Conservation (phyloP, 2,888 invertebrate genomes). For the Rhamnusium bicolor region DNA sequence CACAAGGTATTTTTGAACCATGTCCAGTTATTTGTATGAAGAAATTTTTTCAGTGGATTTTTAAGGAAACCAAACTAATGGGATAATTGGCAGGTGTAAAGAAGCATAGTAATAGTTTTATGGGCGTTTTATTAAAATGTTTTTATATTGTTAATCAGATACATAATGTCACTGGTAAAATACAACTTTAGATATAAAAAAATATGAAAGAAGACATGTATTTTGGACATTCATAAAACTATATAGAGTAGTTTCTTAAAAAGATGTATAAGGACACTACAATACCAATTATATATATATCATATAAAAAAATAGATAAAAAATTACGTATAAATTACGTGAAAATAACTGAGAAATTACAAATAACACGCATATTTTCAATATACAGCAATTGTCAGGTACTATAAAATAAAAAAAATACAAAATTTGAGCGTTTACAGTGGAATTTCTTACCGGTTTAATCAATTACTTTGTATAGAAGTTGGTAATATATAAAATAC, state of each 20-base stretch:
- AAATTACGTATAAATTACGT: conserved; percentile 22
- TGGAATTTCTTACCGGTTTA: conserved; percentile 34
- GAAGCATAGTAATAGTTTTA: neutral
- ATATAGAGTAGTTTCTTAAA: conserved; percentile 1
- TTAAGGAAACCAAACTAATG: neutral
- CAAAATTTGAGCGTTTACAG: conserved; percentile 30
- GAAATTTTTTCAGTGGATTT: too few relatives aligned
- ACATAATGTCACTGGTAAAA: conserved; percentile 25
- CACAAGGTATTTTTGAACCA: too few relatives aligned
- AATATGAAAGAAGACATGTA: conserved; percentile 25
- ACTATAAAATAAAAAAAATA: conserved; percentile 34
- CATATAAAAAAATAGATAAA: conserved; percentile 29
- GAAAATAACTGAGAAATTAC: conserved; percentile 25
- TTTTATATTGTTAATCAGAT: conserved; percentile 21
- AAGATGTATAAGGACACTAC: conserved; percentile 24
- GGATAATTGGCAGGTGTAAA: neutral
- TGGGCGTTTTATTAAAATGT: conserved; percentile 20
- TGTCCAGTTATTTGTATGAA: too few relatives aligned
- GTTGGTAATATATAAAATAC: conserved; percentile 45
- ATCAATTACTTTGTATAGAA: conserved; percentile 45
- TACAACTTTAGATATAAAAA: conserved; percentile 29
- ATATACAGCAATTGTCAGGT: conserved; percentile 36
- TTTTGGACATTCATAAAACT: conserved; percentile 17
- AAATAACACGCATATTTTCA: conserved; percentile 31
- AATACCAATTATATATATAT: conserved; percentile 24